Conservation (phyloP, 2,797 vertebrate species). For the Pteropus rufus region DNA sequence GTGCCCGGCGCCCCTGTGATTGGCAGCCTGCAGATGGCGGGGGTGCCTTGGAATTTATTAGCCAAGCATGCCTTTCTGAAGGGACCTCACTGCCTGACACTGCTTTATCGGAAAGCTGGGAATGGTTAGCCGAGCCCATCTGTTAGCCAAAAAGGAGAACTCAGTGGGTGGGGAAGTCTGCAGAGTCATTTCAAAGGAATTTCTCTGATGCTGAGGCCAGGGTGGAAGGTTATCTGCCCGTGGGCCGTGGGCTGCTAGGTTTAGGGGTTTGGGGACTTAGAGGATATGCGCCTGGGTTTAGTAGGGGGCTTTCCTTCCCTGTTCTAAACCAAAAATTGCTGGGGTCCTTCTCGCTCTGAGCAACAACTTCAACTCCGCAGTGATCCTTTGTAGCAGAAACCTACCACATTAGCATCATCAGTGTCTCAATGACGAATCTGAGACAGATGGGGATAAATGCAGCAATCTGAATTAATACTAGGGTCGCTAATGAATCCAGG, state of each 20-base stretch:
- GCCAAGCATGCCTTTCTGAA: slow-evolving; percentile 30
- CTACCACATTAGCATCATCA: background rate
- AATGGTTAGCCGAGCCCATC: slow-evolving; percentile 44
- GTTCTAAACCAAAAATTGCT: background rate
- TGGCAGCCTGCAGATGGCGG: slow-evolving; percentile 69
- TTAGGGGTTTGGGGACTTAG: background rate
- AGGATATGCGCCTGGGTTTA: background rate
- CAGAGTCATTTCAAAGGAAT: slow-evolving; percentile 69
- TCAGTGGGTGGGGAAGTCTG: slow-evolving; percentile 62
- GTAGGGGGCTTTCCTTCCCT: background rate
- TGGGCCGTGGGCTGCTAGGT: background rate
- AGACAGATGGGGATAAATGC: slow-evolving; percentile 65
- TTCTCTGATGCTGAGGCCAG: slow-evolving; percentile 55
- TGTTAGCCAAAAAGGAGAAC: slow-evolving; percentile 45
- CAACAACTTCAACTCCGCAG: background rate
- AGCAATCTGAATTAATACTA: slow-evolving; percentile 21
- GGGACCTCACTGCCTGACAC: slow-evolving; percentile 48
- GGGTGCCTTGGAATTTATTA: slow-evolving; percentile 66
- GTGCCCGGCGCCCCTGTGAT: slow-evolving; percentile 61
- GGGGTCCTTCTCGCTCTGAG: background rate
- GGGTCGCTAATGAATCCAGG: slow-evolving; percentile 62
- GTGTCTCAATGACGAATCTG: slow-evolving; percentile 63
- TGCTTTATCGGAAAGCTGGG: slow-evolving; percentile 64
- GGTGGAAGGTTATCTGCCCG: slow-evolving; percentile 53
- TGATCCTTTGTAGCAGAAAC: background rate